Evolutionary conservation across 2,797 vertebrate species (phyloP).

Genomic region (Darevskia nairensis): DNA sequence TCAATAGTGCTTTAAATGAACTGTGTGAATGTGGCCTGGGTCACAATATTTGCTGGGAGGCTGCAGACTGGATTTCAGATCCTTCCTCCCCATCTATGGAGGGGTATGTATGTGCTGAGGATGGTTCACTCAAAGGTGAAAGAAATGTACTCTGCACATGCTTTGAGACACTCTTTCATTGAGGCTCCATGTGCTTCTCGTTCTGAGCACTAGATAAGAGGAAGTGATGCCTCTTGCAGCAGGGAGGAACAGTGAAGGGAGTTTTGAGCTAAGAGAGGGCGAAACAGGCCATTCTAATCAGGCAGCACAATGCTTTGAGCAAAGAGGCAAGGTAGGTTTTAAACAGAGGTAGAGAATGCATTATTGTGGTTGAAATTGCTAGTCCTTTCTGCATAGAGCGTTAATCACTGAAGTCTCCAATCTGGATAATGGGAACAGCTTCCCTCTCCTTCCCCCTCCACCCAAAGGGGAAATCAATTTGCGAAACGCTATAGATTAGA

Average conservation of each 20-base stretch:
- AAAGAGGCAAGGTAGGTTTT: slow-evolving; percentile 27
- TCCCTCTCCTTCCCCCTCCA: slow-evolving; percentile 11
- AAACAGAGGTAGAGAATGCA: slow-evolving; percentile 48
- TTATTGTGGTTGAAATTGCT: slow-evolving; percentile 60
- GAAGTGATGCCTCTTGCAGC: neutral
- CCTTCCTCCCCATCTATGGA: neutral
- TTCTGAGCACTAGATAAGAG: neutral
- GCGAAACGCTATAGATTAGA: slow-evolving; percentile 28
- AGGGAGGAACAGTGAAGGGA: neutral
- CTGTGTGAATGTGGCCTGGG: no score
- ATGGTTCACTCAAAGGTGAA: neutral
- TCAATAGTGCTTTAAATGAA: no score
- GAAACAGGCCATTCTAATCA: slow-evolving; percentile 2
- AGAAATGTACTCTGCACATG: neutral
- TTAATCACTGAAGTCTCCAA: slow-evolving; percentile 57
- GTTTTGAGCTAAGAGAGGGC: neutral
- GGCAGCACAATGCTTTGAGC: slow-evolving; percentile 21
- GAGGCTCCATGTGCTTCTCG: no score
- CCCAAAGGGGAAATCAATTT: slow-evolving; percentile 32
- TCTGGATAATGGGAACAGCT: slow-evolving; percentile 51
- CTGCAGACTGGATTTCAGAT: neutral
- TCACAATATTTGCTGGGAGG: neutral
- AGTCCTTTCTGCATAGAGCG: slow-evolving; percentile 46
- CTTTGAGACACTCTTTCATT: neutral
- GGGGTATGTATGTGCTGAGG: no score